Base-by-base conservation (phyloP, 2,113 vertebrate genomes). In the Siniperca chuatsi region DNA sequence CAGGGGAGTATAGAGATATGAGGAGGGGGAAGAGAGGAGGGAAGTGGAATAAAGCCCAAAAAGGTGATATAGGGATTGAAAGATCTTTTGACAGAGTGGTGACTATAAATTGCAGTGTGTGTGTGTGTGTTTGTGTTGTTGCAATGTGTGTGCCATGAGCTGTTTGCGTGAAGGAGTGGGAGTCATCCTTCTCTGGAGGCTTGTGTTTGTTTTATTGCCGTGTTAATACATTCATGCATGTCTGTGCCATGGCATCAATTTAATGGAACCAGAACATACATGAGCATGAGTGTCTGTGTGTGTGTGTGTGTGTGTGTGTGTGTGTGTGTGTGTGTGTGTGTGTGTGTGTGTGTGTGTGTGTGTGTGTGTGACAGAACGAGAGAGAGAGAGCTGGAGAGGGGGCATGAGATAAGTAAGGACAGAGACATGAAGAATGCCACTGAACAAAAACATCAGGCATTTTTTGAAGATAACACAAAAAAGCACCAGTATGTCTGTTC, bases 101-200 rank as follows among this genome's bases (percentile, higher is more conserved):
- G n/a, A 46, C 82, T 86, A 11, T 37, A 48, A 76, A 89, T 70
- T 73, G 57, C 23, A 44, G 54, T 57, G 54, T 78, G 73, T 81
- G 74, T 70, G 48, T 89, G 46, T 81, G 60, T 79, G 42, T 77
- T 55, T 77, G 64, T 69, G 46, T 87, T 72, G 64, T 46, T 7
- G 4, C 35, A 23, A 70, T 71, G 67, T 75, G 67, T 72, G 79
- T 70, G 62, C 23, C 50, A 78, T 83, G 40, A 64, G 86, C 72
- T 48, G 72, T 83, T 83, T 72, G 65, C 42, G 76, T 90, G 75
- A 89, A 77, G 50, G 78, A 83, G 87, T 67, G 68, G 73, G 79
- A 92, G 77, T 74, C 84, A 82, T 90, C 79, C 23, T 72, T 84
- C 82, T 92, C 88, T 85, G 50, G 87, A 91, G 90, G 86, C 79